Conservation (phyloP, 1,140 invertebrate species). For the Cotesia typhae region DNA sequence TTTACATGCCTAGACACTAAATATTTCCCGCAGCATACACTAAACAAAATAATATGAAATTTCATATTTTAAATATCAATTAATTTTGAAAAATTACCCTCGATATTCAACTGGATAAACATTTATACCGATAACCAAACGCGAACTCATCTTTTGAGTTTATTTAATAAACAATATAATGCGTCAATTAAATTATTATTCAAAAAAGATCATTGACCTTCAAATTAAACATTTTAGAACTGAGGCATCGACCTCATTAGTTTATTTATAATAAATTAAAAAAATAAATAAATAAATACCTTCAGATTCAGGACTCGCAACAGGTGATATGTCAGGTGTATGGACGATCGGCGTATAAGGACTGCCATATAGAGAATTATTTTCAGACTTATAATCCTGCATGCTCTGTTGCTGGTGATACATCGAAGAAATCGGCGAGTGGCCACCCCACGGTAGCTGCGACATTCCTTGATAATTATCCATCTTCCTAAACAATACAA, state of each 20-base stretch:
- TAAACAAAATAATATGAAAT: no score
- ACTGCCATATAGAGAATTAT: slow-evolving; percentile 64
- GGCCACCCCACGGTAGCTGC: slow-evolving; percentile 62
- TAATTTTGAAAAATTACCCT: no score
- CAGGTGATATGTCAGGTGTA: slow-evolving; percentile 62
- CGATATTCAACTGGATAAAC: no score
- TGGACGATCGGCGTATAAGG: slow-evolving; percentile 65
- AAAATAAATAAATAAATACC: slow-evolving; percentile 50
- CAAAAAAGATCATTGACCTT: background rate
- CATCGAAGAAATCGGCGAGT: slow-evolving; percentile 63
- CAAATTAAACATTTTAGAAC: background rate
- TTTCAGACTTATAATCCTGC: slow-evolving; percentile 65
- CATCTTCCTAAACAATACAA: slow-evolving; percentile 57
- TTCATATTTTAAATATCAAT: no score
- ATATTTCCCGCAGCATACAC: no score
- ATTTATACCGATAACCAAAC: no score
- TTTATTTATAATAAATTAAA: slow-evolving; percentile 13
- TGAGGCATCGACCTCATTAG: background rate
- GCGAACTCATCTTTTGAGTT: no score
- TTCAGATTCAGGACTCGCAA: slow-evolving; percentile 64
- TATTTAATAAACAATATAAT: no score
- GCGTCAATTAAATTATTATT: no score
- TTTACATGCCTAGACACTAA: no score
- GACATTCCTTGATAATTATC: slow-evolving; percentile 63
- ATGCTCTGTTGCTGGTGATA: slow-evolving; percentile 63